These are phyloP conservation scores for Caprella mutica DNA, from an alignment of 2,888 invertebrate species.

Conservation along the genomic window DNA sequence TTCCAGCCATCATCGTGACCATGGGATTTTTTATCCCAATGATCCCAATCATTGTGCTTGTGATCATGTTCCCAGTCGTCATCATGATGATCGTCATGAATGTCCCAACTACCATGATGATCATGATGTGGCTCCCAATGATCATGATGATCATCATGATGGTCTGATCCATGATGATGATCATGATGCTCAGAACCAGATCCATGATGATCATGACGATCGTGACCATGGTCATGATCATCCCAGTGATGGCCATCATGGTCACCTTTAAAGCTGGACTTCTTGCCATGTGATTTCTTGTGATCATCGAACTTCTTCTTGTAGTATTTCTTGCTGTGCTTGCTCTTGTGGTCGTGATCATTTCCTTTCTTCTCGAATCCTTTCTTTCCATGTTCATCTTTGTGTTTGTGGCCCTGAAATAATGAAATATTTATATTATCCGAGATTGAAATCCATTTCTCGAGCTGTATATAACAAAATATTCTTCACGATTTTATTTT, in stretches of 20 bases:
- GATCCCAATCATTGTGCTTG: constrained; percentile 3
- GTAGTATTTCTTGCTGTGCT: constrained; percentile 3
- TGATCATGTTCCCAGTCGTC: background rate
- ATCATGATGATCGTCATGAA: background rate
- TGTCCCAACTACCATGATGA: background rate
- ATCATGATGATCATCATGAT: constrained; percentile 3
- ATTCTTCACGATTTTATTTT: no score
- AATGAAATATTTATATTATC: no score
- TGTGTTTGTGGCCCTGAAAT: constrained; percentile 1
- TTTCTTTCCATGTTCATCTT: constrained; percentile 8
- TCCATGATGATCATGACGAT: background rate
- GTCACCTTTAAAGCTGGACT: background rate
- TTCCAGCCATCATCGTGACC: background rate
- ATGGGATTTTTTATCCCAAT: constrained; percentile 1
- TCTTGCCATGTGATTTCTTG: constrained; percentile 9
- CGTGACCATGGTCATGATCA: background rate
- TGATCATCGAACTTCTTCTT: constrained; percentile 6
- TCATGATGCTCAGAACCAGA: background rate
- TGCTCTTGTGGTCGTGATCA: background rate
- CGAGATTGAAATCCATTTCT: no score
- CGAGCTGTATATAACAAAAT: no score
- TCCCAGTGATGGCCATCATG: constrained; percentile 2
- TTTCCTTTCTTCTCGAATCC: constrained; percentile 2
- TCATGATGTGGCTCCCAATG: background rate
- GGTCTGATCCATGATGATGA: background rate